phyloP scores from a whole-genome alignment of 2,888 invertebrate species.

The Yponomeuta malinellus region DNA sequence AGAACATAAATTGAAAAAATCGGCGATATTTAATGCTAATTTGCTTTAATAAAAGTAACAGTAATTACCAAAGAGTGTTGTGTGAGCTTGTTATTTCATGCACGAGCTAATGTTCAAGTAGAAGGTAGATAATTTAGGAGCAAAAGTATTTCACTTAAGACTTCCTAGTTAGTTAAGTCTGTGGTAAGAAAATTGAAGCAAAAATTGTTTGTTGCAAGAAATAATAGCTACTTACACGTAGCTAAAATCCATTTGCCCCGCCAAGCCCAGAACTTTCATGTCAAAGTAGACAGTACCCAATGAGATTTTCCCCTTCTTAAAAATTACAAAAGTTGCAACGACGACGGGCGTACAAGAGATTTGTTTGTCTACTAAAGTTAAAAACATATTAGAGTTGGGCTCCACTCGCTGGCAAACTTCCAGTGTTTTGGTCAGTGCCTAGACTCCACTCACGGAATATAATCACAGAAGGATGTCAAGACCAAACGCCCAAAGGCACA shows the following conservation, averaged over 20 bases:
- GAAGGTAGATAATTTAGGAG: no score
- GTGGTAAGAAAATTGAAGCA: no score
- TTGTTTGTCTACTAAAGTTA: conserved; percentile 58
- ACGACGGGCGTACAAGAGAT: conserved; percentile 30
- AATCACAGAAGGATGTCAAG: neutral
- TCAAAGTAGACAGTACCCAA: neutral
- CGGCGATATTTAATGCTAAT: no score
- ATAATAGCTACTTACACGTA: no score
- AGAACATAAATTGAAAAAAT: no score
- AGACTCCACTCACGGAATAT: neutral
- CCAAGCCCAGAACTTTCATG: neutral
- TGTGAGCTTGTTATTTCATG: no score
- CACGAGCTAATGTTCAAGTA: no score
- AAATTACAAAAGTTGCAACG: conserved; percentile 15
- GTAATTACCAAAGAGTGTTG: no score
- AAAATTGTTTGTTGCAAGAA: no score
- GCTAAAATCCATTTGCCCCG: neutral
- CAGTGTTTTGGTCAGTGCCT: conserved; percentile 41
- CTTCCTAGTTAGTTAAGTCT: no score
- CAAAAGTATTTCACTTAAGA: no score
- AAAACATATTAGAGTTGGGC: conserved; percentile 59
- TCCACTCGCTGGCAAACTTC: conserved; percentile 56
- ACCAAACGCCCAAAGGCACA: neutral
- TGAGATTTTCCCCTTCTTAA: conserved; percentile 6
- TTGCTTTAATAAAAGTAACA: no score